Percentiles rank a stretch among this genome's conserved stretches.
phyloP scores from a whole-genome alignment of 1,140 invertebrate species.

The Nasonia vitripennis region DNA sequence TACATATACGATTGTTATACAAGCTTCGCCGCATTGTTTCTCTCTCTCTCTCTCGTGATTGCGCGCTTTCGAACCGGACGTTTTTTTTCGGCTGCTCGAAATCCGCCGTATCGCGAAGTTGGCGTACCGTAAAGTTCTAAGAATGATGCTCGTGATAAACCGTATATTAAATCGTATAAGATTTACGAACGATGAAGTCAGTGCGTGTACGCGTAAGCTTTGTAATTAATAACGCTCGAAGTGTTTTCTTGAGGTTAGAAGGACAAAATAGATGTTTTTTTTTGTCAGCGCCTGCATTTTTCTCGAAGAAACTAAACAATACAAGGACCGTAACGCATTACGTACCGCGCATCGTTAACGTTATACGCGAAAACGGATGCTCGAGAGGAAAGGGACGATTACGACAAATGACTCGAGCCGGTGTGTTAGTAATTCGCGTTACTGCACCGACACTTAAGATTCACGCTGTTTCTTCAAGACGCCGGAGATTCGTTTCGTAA shows the following conservation, averaged over 20 bases:
- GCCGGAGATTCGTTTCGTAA: no score
- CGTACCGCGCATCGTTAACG: not conserved
- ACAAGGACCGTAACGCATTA: not conserved
- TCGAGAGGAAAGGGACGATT: constrained; percentile 37
- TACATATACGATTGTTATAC: not conserved
- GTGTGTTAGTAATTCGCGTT: not conserved
- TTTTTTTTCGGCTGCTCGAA: no score
- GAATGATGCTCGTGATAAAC: not conserved
- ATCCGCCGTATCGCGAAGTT: no score
- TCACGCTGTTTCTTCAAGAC: no score
- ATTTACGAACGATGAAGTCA: not conserved
- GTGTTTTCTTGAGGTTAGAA: no score
- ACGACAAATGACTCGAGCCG: constrained; percentile 24
- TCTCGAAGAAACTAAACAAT: not conserved
- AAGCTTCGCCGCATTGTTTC: not conserved
- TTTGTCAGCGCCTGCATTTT: no score
- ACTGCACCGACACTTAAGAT: no score
- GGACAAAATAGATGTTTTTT: no score
- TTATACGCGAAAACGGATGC: not conserved
- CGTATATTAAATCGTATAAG: not conserved
- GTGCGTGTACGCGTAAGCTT: no score
- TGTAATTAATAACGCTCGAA: no score
- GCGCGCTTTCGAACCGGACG: not conserved
- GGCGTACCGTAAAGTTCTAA: no score
- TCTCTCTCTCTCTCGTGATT: not conserved